These are phyloP conservation scores for Hippoglossus hippoglossus DNA, from an alignment of 2,797 vertebrate genomes.

Conservation along the genomic window DNA sequence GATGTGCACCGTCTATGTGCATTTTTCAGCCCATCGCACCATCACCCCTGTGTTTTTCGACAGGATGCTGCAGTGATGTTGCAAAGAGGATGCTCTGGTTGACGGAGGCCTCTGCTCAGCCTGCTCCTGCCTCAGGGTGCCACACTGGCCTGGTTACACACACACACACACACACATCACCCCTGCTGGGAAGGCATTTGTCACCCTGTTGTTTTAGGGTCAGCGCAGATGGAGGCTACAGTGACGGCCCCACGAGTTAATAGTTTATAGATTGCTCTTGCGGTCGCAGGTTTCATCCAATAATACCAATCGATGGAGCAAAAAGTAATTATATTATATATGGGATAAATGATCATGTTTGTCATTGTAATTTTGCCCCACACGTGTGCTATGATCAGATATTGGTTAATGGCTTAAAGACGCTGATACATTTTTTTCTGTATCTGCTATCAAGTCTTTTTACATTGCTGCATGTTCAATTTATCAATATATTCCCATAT, in stretches of 20 bases:
- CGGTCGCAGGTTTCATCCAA: not conserved
- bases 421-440: not conserved
- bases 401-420: no score
- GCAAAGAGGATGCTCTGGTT: constrained; percentile 42
- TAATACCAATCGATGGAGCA: not conserved
- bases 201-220: constrained; percentile 44
- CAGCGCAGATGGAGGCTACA: constrained; percentile 39
- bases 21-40: constrained; percentile 24
- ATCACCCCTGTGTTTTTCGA: constrained; percentile 9
- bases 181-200: constrained; percentile 33
- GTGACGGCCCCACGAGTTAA: constrained; percentile 24
- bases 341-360: no score
- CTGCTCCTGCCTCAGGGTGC: constrained; percentile 42
- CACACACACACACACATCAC: constrained; percentile 32
- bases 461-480: not conserved
- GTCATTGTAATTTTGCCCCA: no score
- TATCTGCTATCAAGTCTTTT: not conserved
- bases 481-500: not conserved
- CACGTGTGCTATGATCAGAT: no score
- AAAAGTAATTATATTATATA: not conserved
- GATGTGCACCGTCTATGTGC: constrained; percentile 14
- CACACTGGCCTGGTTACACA: constrained; percentile 63
- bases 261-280: constrained; percentile 48
- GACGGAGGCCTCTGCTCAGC: constrained; percentile 43
- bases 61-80: constrained; percentile 66